Conservation (phyloP, 2,113 vertebrate species). For the Coregonus clupeaformis region DNA sequence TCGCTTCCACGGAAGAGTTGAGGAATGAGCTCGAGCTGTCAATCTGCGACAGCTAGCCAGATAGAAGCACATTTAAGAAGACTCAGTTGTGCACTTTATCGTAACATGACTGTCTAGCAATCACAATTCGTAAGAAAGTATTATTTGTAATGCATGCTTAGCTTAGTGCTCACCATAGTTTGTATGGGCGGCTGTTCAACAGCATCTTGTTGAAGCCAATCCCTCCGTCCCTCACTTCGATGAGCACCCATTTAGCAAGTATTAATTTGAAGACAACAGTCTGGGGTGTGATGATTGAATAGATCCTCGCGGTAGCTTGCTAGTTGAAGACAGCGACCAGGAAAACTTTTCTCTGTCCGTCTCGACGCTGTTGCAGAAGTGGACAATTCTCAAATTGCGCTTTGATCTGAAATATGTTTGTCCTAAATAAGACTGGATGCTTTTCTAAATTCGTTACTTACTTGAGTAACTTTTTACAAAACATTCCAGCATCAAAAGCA, state of each 20-base stretch:
- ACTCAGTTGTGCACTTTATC: not conserved
- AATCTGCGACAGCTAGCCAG: not conserved
- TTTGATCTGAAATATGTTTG: not conserved
- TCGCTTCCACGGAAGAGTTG: too few species aligned
- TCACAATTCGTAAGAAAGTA: too few species aligned
- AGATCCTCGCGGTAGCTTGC: not conserved
- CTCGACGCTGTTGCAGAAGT: not conserved
- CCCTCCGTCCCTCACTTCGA: constrained; percentile 68
- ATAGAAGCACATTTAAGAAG: too few species aligned
- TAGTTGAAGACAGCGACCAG: too few species aligned
- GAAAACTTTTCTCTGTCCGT: too few species aligned
- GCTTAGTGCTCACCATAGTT: constrained; percentile 44
- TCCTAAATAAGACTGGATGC: not conserved
- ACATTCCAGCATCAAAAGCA: not conserved
- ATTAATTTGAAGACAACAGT: too few species aligned
- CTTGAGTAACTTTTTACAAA: not conserved
- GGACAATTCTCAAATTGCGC: not conserved
- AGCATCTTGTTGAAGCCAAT: constrained; percentile 67
- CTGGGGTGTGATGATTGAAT: not conserved
- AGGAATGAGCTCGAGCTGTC: not conserved
- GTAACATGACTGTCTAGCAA: not conserved
- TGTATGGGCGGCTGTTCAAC: constrained; percentile 51
- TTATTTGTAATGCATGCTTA: not conserved
- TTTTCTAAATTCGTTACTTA: not conserved
- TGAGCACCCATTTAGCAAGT: constrained; percentile 69